Evolutionary conservation across 2,797 vertebrate genomes (phyloP).

Genomic region (Gila robusta): DNA sequence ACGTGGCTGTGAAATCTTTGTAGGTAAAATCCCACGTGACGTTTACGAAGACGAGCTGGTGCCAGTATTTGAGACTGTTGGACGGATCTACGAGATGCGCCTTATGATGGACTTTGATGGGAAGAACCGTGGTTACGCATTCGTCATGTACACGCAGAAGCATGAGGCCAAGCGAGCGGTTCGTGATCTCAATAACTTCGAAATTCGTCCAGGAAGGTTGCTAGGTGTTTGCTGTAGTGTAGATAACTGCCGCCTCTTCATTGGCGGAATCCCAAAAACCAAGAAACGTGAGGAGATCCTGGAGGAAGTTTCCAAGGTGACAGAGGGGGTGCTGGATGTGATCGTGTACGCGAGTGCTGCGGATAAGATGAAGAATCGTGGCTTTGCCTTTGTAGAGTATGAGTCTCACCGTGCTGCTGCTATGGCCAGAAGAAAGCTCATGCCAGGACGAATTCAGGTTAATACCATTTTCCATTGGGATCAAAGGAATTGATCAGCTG

Average conservation of each 20-base stretch:
- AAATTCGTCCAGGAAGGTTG: conserved; percentile 93
- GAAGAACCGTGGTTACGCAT: conserved; percentile 96
- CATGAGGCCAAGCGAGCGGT: conserved; percentile 94
- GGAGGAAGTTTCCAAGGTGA: conserved; percentile 97
- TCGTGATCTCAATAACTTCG: conserved; percentile 97
- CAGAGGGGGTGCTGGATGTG: conserved; percentile 95
- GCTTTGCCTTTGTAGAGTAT: conserved; percentile 98
- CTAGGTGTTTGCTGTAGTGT: conserved; percentile 97
- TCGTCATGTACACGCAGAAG: conserved; percentile 97
- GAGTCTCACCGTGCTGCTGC: conserved; percentile 97
- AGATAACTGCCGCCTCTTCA: conserved; percentile 98
- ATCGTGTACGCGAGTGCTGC: conserved; percentile 98
- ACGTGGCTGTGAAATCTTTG: conserved; percentile 96
- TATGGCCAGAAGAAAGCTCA: conserved; percentile 97
- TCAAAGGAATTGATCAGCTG: not conserved
- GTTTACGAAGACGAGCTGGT: conserved; percentile 98
- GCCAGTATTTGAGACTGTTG: conserved; percentile 92
- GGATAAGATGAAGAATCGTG: conserved; percentile 99
- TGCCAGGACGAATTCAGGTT: conserved; percentile 91
- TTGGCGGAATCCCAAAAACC: conserved; percentile 98
- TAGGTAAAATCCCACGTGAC: conserved; percentile 97
- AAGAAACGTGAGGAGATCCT: conserved; percentile 99
- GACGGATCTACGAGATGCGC: conserved; percentile 98
- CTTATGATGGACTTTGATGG: conserved; percentile 99
- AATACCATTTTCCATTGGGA: not conserved